phyloP scores from a whole-genome alignment of 2,113 vertebrate species.

The Mugil cephalus region DNA sequence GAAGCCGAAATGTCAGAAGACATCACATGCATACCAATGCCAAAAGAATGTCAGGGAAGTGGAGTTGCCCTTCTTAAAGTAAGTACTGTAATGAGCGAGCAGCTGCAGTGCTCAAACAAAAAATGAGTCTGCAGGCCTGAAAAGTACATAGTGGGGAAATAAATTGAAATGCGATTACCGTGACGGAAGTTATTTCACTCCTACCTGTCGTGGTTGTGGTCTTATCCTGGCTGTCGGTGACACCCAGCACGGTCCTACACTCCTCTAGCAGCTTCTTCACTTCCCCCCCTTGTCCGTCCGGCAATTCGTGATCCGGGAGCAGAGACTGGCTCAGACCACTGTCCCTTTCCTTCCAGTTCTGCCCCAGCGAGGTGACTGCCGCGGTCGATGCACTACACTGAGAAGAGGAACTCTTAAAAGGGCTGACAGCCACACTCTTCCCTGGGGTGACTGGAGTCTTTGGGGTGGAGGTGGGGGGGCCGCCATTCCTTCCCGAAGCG shows the following conservation, averaged over 20 bases:
- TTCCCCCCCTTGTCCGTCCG: slow-evolving; percentile 52
- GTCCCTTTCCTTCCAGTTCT: slow-evolving; percentile 68
- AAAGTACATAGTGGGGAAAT: rapidly evolving
- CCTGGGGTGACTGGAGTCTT: slow-evolving; percentile 29
- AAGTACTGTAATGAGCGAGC: slow-evolving; percentile 6
- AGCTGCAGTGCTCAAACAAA: background rate
- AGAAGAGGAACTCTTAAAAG: slow-evolving; percentile 48
- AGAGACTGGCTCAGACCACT: slow-evolving; percentile 66
- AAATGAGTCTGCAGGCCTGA: background rate
- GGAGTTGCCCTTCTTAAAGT: slow-evolving; percentile 30
- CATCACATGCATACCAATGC: slow-evolving; percentile 31
- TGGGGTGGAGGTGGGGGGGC: slow-evolving; percentile 56
- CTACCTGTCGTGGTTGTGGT: slow-evolving; percentile 67
- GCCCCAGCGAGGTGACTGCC: slow-evolving; percentile 24
- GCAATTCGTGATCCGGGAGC: background rate
- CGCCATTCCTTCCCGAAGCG: slow-evolving; percentile 49
- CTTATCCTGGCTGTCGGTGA: slow-evolving; percentile 40
- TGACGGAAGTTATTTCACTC: background rate
- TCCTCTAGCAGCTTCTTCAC: slow-evolving; percentile 75
- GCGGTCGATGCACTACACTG: slow-evolving; percentile 31
- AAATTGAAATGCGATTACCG: background rate
- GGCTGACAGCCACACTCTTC: slow-evolving; percentile 39
- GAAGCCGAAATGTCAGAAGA: slow-evolving; percentile 52
- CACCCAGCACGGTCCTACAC: slow-evolving; percentile 69
- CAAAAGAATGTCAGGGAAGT: slow-evolving; percentile 43